These are phyloP conservation scores for Nerophis lumbriciformis DNA, from an alignment of 2,113 vertebrate genomes.

Conservation along the genomic window DNA sequence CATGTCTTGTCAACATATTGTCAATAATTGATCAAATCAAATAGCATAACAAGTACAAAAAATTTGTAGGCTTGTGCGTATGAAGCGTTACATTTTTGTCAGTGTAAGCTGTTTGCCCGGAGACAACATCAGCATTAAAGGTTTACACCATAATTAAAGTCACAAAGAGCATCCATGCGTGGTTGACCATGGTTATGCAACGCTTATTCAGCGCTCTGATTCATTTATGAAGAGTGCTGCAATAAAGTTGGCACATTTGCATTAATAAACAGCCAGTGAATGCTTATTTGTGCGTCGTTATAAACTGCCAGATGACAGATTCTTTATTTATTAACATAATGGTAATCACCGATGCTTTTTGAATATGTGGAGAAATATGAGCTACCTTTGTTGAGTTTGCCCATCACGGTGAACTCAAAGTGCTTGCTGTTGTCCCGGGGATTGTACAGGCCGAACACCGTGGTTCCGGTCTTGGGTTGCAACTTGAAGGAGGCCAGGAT, in stretches of 20 bases:
- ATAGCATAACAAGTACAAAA: not conserved
- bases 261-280: slow-evolving; percentile 5
- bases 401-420: slow-evolving; percentile 92
- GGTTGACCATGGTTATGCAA: slow-evolving; percentile 6
- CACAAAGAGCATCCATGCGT: slow-evolving; percentile 9
- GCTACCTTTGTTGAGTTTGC: slow-evolving; percentile 89
- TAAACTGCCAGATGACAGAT: not conserved
- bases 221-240: slow-evolving; percentile 5
- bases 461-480: slow-evolving; percentile 83
- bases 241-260: slow-evolving; percentile 10
- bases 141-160: slow-evolving; percentile 9
- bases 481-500: slow-evolving; percentile 85
- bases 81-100: slow-evolving; percentile 3
- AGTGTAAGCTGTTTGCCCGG: slow-evolving; percentile 5
- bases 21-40: not conserved
- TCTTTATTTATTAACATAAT: not conserved
- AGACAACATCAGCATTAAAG: slow-evolving; percentile 10
- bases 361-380: too few species aligned
- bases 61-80: not conserved
- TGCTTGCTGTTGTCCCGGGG: slow-evolving; percentile 86
- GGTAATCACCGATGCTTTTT: not conserved
- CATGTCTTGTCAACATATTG: not conserved
- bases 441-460: slow-evolving; percentile 85
- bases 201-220: slow-evolving; percentile 11
- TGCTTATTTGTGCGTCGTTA: not conserved